Conservation (phyloP, 2,113 vertebrate genomes). For the Crotophaga sulcirostris region DNA sequence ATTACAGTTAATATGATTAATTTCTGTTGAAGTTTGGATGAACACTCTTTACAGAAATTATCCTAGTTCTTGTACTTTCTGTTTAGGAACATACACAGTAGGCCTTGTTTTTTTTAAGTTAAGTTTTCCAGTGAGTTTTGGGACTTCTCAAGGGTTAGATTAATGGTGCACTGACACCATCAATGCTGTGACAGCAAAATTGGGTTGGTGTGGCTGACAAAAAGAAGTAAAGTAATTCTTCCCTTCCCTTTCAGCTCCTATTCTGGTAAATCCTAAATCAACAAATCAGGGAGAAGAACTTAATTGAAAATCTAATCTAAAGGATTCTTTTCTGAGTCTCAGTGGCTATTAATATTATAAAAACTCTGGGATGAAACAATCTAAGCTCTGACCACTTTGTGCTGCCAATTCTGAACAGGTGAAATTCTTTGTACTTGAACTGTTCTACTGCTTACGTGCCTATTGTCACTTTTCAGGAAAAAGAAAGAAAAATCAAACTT, state of each 20-base stretch:
- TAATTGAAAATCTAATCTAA: neutral
- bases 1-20: neutral
- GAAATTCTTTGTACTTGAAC: neutral
- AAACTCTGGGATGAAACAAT: neutral
- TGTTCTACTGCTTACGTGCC: neutral
- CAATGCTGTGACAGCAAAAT: neutral
- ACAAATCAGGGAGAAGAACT: neutral
- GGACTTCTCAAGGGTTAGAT: neutral
- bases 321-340: neutral
- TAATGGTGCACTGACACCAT: neutral
- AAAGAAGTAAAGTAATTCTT: neutral
- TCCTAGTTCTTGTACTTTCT: neutral
- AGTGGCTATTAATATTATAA: neutral
- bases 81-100: neutral
- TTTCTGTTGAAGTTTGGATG: neutral
- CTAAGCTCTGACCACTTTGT: neutral
- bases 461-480: neutral
- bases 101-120: neutral
- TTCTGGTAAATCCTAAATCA: neutral
- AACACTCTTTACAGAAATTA: neutral
- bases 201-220: neutral
- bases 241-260: neutral
- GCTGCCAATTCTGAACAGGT: neutral
- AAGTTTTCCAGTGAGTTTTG: neutral
- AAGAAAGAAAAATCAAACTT: neutral